These are phyloP conservation scores for Psilopsiagon aurifrons DNA, from an alignment of 2,113 vertebrate species.

Conservation along the genomic window DNA sequence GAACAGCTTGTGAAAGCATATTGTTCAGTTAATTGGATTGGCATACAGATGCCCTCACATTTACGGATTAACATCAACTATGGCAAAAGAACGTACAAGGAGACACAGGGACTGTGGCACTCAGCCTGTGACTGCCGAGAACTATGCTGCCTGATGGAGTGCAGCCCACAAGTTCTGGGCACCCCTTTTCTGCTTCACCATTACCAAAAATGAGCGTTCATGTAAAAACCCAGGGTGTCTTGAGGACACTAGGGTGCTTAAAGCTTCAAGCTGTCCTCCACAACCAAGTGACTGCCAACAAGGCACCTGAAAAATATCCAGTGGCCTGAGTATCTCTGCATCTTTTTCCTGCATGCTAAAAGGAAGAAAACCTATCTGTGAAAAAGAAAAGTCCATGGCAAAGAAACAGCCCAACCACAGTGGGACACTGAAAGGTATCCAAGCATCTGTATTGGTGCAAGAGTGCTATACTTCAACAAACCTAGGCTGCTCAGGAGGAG, in stretches of 20 bases:
- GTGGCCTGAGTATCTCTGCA: not conserved
- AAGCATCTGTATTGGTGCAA: not conserved
- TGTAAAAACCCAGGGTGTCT: not conserved
- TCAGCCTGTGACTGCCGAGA: not conserved
- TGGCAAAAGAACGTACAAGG: constrained; percentile 9
- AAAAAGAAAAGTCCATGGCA: not conserved
- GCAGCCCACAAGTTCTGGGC: not conserved
- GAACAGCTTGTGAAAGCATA: constrained; percentile 69
- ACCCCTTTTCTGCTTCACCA: not conserved
- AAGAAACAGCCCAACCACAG: constrained; percentile 1
- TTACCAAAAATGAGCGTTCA: not conserved
- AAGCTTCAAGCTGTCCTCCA: not conserved
- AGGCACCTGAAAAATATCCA: not conserved
- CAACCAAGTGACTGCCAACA: not conserved
- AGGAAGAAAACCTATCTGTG: not conserved
- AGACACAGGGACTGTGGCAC: not conserved
- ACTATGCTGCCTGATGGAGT: not conserved
- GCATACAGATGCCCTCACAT: constrained; percentile 36
- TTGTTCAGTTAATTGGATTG: constrained; percentile 61
- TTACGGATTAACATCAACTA: constrained; percentile 9
- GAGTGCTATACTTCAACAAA: constrained; percentile 34
- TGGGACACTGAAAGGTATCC: constrained; percentile 20
- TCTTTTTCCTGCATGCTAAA: not conserved
- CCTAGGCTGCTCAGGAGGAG: constrained; percentile 16
- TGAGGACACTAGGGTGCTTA: not conserved